These are phyloP conservation scores for Alviniconcha strummeri DNA, from an alignment of 2,888 invertebrate species.

Conservation along the genomic window DNA sequence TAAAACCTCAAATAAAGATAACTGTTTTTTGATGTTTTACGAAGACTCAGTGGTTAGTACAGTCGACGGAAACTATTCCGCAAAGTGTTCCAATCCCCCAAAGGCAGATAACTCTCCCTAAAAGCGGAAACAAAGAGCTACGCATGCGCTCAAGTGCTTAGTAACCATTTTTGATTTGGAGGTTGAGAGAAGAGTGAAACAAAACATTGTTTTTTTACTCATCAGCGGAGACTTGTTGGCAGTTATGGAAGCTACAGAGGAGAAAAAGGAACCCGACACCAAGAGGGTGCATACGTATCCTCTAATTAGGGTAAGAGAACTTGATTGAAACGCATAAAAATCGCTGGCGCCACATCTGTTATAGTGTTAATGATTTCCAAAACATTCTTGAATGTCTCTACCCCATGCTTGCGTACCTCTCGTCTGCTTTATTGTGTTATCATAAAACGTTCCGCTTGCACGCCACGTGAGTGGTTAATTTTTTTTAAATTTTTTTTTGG, in stretches of 20 bases:
- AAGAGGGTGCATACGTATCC: conserved; percentile 81
- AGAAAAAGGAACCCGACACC: conserved; percentile 67
- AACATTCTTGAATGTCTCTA: too few species aligned
- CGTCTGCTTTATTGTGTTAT: too few species aligned
- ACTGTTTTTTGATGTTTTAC: too few species aligned
- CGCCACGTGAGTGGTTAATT: too few species aligned
- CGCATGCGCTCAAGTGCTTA: conserved; percentile 32
- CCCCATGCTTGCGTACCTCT: too few species aligned
- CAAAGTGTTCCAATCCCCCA: too few species aligned
- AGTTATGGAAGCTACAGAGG: conserved; percentile 60
- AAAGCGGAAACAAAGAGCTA: background rate
- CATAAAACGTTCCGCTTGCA: too few species aligned
- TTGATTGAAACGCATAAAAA: conserved; percentile 3
- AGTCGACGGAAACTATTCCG: too few species aligned
- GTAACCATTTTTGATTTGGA: conserved; percentile 36
- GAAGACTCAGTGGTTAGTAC: too few species aligned
- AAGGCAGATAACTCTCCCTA: conserved; percentile 6
- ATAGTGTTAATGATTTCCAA: background rate
- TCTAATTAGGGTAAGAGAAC: conserved; percentile 81
- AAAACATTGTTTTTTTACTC: background rate
- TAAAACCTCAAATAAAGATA: too few species aligned
- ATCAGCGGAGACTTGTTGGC: background rate
- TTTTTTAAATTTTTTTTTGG: too few species aligned
- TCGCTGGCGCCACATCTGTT: background rate
- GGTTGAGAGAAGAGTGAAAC: background rate